A percentile compares a stretch with the other conserved stretches of the same genome.
Evolutionary conservation across 2,113 vertebrate species (phyloP).

Genomic region (Neodontobutis hainanensis): DNA sequence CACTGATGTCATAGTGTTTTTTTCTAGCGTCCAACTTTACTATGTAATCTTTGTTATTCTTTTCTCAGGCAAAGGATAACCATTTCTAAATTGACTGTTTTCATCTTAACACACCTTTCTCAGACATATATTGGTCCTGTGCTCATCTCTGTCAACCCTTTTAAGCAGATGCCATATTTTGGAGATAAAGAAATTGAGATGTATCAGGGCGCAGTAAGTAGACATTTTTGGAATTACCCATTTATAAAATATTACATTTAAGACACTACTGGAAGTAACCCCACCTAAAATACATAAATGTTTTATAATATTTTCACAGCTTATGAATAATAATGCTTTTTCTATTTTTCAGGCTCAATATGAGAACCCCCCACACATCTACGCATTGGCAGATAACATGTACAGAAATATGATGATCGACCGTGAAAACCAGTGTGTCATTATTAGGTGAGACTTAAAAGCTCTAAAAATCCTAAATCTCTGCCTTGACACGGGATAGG

Average conservation of each 20-base stretch:
- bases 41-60: no score
- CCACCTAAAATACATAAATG: no score
- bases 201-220: conserved; percentile 98
- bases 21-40: no score
- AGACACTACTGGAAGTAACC: no score
- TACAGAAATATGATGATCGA: conserved; percentile 99
- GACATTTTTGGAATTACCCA: background rate
- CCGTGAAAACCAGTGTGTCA: conserved; percentile 97
- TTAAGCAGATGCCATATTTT: conserved; percentile 99
- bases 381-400: conserved; percentile 96
- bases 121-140: conserved; percentile 98
- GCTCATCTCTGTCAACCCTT: conserved; percentile 96
- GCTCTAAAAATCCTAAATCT: background rate
- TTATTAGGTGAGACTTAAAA: conserved; percentile 90
- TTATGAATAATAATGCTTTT: background rate
- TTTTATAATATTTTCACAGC: background rate
- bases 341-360: conserved; percentile 86
- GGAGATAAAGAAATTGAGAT: conserved; percentile 97
- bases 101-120: conserved; percentile 76
- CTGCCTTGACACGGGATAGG: background rate
- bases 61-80: background rate
- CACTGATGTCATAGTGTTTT: conserved; percentile 6
- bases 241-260: no score
- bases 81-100: conserved; percentile 11
- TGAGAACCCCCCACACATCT: conserved; percentile 98